A percentile compares a stretch with the other conserved stretches of the same genome.
Evolutionary conservation across 2,888 invertebrate genomes (phyloP).

Genomic region (Drosophila melanosoma): DNA sequence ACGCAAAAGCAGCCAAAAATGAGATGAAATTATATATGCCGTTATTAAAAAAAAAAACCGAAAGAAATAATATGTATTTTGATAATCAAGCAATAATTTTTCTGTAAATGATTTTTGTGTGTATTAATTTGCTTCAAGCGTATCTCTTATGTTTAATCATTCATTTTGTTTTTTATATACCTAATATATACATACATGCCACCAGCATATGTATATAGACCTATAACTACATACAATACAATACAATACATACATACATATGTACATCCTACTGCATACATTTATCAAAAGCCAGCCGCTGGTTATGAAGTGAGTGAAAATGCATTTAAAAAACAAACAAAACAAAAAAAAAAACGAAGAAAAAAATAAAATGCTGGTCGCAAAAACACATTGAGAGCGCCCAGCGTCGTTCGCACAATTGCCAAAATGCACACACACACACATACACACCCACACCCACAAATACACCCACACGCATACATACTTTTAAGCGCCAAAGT

Average conservation of each 20-base stretch:
- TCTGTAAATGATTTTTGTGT: conserved; percentile 43
- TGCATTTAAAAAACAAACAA: conserved; percentile 53
- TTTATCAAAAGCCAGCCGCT: conserved; percentile 63
- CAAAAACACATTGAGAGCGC: conserved; percentile 36
- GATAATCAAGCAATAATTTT: conserved; percentile 33
- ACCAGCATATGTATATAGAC: conserved; percentile 9
- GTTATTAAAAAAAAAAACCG: conserved; percentile 18
- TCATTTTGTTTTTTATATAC: conserved; percentile 38
- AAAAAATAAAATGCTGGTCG: conserved; percentile 46
- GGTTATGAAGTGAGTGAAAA: conserved; percentile 50
- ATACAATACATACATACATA: conserved; percentile 25
- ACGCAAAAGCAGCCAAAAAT: conserved; percentile 48
- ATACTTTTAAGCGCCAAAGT: conserved; percentile 72
- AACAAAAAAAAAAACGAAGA: background rate
- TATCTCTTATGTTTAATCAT: conserved; percentile 40
- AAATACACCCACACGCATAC: conserved; percentile 24
- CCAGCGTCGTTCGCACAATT: conserved; percentile 53
- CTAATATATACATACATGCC: conserved; percentile 18
- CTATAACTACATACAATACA: conserved; percentile 29
- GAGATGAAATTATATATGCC: conserved; percentile 28
- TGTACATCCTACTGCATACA: conserved; percentile 43
- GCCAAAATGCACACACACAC: conserved; percentile 57
- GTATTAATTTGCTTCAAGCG: conserved; percentile 56
- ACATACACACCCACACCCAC: conserved; percentile 29
- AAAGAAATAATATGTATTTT: conserved; percentile 34